Base-by-base conservation (phyloP, 1,140 invertebrate species). In the Heliconius nattereri region DNA sequence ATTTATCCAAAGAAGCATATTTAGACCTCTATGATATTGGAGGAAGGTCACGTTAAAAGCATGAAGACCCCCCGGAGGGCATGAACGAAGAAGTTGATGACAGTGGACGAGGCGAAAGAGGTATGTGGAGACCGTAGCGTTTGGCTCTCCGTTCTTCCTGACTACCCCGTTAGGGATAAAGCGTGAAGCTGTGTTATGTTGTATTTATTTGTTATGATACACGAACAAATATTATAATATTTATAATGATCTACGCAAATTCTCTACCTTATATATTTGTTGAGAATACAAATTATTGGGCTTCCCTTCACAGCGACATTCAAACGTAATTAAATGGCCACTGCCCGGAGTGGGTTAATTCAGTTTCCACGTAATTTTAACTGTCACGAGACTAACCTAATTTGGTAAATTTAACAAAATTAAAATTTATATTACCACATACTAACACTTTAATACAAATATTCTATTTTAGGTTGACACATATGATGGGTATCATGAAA, bases 381-480 rank as follows among this genome's bases (percentile, higher is more conserved):
- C 78, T 40, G 52, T 54, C 29, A 60, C 54, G 60, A 70, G 32
- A 71, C 73, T 79, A 73, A 79, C 37, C n/a, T 7, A 52, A 71
- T 54, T 75, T 70, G 20, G n/a, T 23, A 40, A 29, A 57, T 49
- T 49, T 74, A 74, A 71, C 54, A 26, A 73, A 75, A 76, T 71
- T 37, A 57, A 75, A 57, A n/a, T 29, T 72, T 75, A 76, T 49
- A 54, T 66, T 78, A 57, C 54, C n/a, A 74, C 26, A 77, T 40
- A 86, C 77, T 84, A 85, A 87, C 82, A 79, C 71, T 13, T 70
- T 83, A 85, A 83, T 76, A 81, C 84, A 86, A 87, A 87, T 85
- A 83, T 92, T 91, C 75, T 86, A 81, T 92, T 92, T 89, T 92
- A 93, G 90, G 91, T 92, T 86, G 90, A 93, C 78, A 85, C 45